Evolutionary conservation across 2,888 invertebrate genomes (phyloP).

Genomic region (Laothoe populi): DNA sequence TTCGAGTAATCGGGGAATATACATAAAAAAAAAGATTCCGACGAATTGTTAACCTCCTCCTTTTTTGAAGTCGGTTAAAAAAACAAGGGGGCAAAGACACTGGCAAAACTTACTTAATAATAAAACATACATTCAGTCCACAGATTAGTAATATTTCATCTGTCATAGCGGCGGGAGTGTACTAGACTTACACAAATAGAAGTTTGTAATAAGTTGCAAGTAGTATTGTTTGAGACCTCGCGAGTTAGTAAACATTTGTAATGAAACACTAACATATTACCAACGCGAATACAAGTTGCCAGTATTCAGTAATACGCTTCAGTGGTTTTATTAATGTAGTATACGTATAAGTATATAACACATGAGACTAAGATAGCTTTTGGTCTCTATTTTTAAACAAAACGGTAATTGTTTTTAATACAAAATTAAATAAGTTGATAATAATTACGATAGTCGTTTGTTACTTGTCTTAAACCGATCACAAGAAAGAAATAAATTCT

Average conservation of each 20-base stretch:
- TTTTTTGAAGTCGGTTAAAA: too few relatives aligned
- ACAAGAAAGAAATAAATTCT: too few relatives aligned
- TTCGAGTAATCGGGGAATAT: too few relatives aligned
- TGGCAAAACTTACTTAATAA: too few relatives aligned
- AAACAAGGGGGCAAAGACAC: too few relatives aligned
- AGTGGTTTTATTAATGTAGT: not conserved
- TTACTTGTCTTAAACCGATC: not conserved
- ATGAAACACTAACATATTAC: not conserved
- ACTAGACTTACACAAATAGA: not conserved
- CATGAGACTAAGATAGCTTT: too few relatives aligned
- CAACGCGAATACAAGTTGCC: not conserved
- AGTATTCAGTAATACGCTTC: not conserved
- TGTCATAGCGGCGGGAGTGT: not conserved
- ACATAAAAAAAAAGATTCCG: too few relatives aligned
- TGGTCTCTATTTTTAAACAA: too few relatives aligned
- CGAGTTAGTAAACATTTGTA: slow-evolving; percentile 1
- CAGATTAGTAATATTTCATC: not conserved
- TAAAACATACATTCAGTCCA: not conserved
- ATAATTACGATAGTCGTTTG: not conserved
- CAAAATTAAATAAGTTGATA: not conserved
- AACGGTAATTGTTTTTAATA: too few relatives aligned
- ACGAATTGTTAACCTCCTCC: too few relatives aligned
- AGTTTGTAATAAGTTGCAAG: not conserved
- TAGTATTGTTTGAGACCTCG: not conserved
- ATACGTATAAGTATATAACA: too few relatives aligned